Conservation (phyloP, 1,140 invertebrate genomes). For the Pseudobourletiella spinata region DNA sequence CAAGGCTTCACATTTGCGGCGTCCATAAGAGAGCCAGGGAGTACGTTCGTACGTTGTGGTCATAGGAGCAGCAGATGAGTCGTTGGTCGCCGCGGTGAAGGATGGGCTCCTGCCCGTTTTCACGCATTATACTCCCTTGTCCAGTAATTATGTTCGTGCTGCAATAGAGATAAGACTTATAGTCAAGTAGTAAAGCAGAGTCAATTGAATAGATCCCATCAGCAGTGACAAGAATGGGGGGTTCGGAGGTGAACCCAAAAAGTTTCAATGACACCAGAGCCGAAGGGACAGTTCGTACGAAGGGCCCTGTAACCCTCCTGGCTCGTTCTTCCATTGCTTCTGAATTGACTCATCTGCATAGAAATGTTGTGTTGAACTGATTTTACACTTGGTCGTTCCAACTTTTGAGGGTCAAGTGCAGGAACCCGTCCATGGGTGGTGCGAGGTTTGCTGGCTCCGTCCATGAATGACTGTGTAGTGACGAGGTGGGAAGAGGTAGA, state of each 20-base stretch:
- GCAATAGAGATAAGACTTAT: neutral
- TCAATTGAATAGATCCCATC: constrained; percentile 21
- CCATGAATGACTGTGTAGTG: neutral
- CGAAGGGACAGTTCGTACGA: neutral
- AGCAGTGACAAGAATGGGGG: constrained; percentile 20
- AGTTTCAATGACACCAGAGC: neutral
- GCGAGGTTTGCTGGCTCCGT: neutral
- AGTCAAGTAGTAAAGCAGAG: neutral
- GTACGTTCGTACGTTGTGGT: too few relatives aligned
- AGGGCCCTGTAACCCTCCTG: neutral
- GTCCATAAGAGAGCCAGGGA: too few relatives aligned
- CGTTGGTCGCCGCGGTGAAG: too few relatives aligned
- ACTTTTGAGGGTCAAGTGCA: neutral
- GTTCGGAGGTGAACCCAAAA: constrained; percentile 14
- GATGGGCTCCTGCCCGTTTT: too few relatives aligned
- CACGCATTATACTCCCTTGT: too few relatives aligned
- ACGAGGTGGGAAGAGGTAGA: neutral
- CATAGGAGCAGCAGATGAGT: too few relatives aligned
- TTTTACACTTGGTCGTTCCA: neutral
- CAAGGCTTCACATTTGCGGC: too few relatives aligned
- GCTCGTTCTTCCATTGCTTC: constrained; percentile 3
- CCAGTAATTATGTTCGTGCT: neutral
- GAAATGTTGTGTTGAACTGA: neutral
- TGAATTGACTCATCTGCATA: constrained; percentile 1
- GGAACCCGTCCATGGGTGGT: too few relatives aligned